Base-by-base conservation (phyloP, 2,113 vertebrate genomes). In the Pluvianellus socialis region DNA sequence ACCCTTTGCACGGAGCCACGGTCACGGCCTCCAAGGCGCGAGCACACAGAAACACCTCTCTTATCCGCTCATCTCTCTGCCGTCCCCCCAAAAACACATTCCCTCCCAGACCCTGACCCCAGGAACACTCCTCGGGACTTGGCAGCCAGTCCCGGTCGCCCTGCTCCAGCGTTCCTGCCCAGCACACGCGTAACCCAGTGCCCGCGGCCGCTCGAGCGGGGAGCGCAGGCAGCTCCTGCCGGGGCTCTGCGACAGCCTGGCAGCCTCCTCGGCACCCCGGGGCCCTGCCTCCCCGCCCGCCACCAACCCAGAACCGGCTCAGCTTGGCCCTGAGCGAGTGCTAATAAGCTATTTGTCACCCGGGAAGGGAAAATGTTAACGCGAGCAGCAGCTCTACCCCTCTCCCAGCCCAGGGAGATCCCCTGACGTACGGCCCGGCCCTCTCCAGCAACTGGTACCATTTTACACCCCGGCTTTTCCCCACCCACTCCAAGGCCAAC, bases 391-490 rank as follows among this genome's bases (percentile, higher is more conserved):
- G 61, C 62, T 22, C 12, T 32, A 22, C 10, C 33, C 32, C 35
- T 6, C 75, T 35, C 30, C 71, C 22, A 33, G 50, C 24, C 65
- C 56, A n/a, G 42, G 14, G 70, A 65, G 12, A 26, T 15, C 61
- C 55, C 50, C 56, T n/a, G 7, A 4, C 2, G 49, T 7, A 30
- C 3, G 1, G 4, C 13, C 75, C 17, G 33, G 1, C 0, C 55
- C 65, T 24, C 61, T 56, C n/a, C 3, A 40, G 71, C 15, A 35
- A 12, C 44, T 1, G 0, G 27, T 5, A 62, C 79, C 52, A 27
- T 6, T 24, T 44, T 17, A 61, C 55, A 84, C n/a, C 17, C n/a
- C 0, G 1, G 33, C 18, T 50, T 18, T 44, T 27, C 44, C n/a
- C 61, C n/a, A 24, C 49, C 49, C 6, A 6, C 49, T 50, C 40